Conservation (phyloP, 35 echinoderm and acorn worm genomes). For the Holothuria glaberrima region DNA sequence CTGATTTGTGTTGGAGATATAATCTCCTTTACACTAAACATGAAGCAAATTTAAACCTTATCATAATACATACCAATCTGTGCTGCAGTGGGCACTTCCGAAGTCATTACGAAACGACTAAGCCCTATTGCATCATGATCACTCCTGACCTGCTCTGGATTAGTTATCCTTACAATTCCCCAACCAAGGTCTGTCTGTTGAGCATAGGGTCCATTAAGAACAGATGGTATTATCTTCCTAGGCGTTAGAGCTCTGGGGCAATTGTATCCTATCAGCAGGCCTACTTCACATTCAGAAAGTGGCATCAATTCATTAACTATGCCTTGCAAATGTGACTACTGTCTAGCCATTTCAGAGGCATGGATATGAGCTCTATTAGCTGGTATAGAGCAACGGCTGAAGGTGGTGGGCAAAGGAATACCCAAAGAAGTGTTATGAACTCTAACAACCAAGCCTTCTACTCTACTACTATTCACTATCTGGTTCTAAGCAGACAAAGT, state of each 20-base stretch:
- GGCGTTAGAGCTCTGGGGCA: slow-evolving; percentile 70
- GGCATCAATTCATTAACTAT: slow-evolving; percentile 50
- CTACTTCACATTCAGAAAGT: slow-evolving; percentile 71
- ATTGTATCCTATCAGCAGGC: slow-evolving; percentile 77
- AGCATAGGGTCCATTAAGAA: slow-evolving; percentile 51
- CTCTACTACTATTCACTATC: slow-evolving; percentile 11
- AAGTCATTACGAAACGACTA: slow-evolving; percentile 21
- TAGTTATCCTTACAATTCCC: slow-evolving; percentile 35
- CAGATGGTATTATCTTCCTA: slow-evolving; percentile 53
- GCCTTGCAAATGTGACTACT: slow-evolving; percentile 62
- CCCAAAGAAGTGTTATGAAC: not conserved
- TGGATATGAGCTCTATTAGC: slow-evolving; percentile 74
- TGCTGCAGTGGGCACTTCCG: not conserved
- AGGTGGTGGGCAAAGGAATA: slow-evolving; percentile 64
- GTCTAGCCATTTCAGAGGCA: slow-evolving; percentile 61
- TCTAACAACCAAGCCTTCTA: slow-evolving; percentile 15
- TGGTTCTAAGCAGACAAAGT: not conserved
- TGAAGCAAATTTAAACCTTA: slow-evolving; percentile 27
- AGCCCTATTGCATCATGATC: slow-evolving; percentile 14
- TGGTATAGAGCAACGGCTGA: slow-evolving; percentile 63
- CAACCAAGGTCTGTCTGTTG: slow-evolving; percentile 75
- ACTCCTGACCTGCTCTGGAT: not conserved
- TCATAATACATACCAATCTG: not conserved
- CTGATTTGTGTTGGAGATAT: slow-evolving; percentile 13
- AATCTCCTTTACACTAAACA: slow-evolving; percentile 18